A percentile compares a stretch with the other conserved stretches of the same genome.
These are phyloP conservation scores for Sericinus montela DNA, from an alignment of 2,888 invertebrate species.

Conservation along the genomic window DNA sequence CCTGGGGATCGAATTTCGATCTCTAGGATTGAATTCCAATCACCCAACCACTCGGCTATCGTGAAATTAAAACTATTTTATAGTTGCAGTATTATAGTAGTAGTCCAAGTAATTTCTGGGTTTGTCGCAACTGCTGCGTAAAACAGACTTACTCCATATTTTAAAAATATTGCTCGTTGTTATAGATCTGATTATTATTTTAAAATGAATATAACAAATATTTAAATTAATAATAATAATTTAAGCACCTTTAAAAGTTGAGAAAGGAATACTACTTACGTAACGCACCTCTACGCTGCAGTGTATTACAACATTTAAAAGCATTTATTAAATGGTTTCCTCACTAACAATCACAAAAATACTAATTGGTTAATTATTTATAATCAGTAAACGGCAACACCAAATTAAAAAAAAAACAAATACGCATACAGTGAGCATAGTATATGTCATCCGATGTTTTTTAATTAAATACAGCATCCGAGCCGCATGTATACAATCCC, in stretches of 20 bases:
- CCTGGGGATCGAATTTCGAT: too few species aligned
- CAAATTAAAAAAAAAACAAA: not conserved
- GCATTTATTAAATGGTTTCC: too few species aligned
- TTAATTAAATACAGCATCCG: not conserved
- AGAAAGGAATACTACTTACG: not conserved
- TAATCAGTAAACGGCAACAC: not conserved
- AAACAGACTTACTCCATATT: not conserved
- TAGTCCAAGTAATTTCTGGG: not conserved
- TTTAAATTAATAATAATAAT: too few species aligned
- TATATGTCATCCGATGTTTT: not conserved
- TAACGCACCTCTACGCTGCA: not conserved
- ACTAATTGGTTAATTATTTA: too few species aligned
- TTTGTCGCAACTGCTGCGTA: not conserved
- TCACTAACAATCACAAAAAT: too few species aligned
- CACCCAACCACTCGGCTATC: too few species aligned
- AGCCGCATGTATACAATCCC: slow-evolving; percentile 36
- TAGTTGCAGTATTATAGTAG: not conserved
- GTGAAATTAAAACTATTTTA: too few species aligned
- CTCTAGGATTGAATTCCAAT: too few species aligned
- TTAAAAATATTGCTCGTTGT: not conserved
- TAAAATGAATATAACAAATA: too few species aligned
- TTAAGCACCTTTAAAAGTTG: too few species aligned
- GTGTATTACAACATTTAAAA: too few species aligned
- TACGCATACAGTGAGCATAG: not conserved
- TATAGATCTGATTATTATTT: too few species aligned